A percentile compares a stretch with the other conserved stretches of the same genome.
phyloP scores from a whole-genome alignment of 2,888 invertebrate genomes.

The Cristatella mucedo region DNA sequence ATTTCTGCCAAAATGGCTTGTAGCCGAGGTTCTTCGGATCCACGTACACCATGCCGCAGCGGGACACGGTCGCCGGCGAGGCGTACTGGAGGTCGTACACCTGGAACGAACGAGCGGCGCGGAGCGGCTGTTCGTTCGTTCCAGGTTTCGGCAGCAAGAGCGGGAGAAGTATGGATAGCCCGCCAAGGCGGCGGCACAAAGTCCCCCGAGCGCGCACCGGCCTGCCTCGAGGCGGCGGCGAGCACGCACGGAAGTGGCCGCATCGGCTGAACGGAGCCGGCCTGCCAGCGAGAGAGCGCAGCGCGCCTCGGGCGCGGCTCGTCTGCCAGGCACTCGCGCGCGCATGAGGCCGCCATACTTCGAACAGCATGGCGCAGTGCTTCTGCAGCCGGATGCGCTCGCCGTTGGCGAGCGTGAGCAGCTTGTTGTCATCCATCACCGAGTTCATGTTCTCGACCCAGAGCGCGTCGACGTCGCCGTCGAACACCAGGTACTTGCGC shows the following conservation, averaged over 20 bases:
- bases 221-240: no score
- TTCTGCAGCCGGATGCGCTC: slow-evolving; percentile 66
- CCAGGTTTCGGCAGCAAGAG: no score
- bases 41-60: slow-evolving; percentile 84
- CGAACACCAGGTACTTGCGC: slow-evolving; percentile 67
- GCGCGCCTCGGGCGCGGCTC: no score
- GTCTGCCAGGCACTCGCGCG: no score
- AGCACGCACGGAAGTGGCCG: no score
- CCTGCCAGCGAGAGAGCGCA: no score
- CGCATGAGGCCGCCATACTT: slow-evolving; percentile 48
- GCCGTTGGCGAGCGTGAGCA: slow-evolving; percentile 74
- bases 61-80: slow-evolving; percentile 77
- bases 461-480: slow-evolving; percentile 80
- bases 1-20: slow-evolving; percentile 69
- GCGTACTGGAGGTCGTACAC: slow-evolving; percentile 75
- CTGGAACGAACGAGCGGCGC: no score
- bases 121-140: no score
- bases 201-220: no score
- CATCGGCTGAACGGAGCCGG: no score
- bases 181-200: no score
- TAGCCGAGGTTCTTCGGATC: slow-evolving; percentile 78
- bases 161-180: no score
- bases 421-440: slow-evolving; percentile 83
- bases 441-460: slow-evolving; percentile 97
- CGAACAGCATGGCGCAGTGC: slow-evolving; percentile 67